phyloP scores from a whole-genome alignment of 2,113 vertebrate genomes.

The Proteles cristata region DNA sequence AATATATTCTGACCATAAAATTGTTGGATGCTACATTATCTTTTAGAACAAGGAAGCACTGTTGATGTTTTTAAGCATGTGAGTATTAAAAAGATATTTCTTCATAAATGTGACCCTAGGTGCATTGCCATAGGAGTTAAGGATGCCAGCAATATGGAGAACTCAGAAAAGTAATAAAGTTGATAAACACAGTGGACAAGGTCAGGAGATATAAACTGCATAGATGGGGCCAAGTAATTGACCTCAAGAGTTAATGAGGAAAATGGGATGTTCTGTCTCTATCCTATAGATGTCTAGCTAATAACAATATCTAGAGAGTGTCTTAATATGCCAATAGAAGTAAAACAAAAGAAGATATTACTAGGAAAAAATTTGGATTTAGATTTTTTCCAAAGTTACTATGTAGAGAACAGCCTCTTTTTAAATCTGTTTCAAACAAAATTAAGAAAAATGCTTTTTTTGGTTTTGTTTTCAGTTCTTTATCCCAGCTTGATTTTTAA shows the following conservation, averaged over 20 bases:
- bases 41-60: neutral
- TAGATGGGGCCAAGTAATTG: neutral
- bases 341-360: neutral
- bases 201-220: neutral
- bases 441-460: neutral
- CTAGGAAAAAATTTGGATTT: neutral
- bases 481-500: neutral
- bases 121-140: neutral
- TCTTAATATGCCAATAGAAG: neutral
- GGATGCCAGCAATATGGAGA: neutral
- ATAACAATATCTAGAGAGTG: neutral
- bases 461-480: neutral
- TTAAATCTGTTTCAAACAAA: neutral
- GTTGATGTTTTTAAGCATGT: neutral
- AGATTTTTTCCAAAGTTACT: neutral
- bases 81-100: neutral
- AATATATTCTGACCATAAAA: neutral
- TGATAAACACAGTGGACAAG: neutral
- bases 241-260: neutral
- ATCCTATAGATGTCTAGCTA: neutral
- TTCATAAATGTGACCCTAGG: neutral
- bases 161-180: neutral
- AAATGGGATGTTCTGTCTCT: neutral
- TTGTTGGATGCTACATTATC: neutral
- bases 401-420: rapidly evolving